These are phyloP conservation scores for Caenorhabditis imperialis DNA, from an alignment of 2,888 invertebrate genomes.

Conservation along the genomic window DNA sequence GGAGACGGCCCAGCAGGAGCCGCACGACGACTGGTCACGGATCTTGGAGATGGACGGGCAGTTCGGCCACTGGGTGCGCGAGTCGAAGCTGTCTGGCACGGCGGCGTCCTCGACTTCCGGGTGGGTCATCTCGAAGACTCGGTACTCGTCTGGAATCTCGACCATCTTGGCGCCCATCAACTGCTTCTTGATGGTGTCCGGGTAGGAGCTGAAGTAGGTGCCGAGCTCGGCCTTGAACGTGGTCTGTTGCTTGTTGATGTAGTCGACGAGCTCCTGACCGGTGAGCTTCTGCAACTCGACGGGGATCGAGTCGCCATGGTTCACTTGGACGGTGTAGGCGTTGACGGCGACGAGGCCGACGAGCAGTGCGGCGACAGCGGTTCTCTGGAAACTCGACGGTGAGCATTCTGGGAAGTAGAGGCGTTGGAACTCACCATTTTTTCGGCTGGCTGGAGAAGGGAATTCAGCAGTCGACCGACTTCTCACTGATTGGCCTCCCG, in stretches of 20 bases:
- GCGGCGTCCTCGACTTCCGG: constrained; percentile 54
- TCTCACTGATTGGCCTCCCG: constrained; percentile 2
- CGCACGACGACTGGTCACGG: constrained; percentile 68
- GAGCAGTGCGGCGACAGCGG: constrained; percentile 38
- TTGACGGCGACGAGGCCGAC: constrained; percentile 38
- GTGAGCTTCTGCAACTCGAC: constrained; percentile 53
- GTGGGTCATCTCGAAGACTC: constrained; percentile 54
- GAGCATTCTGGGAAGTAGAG: neutral
- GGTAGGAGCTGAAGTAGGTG: constrained; percentile 54
- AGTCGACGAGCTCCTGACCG: constrained; percentile 64
- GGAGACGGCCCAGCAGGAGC: constrained; percentile 86
- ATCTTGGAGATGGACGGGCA: constrained; percentile 80
- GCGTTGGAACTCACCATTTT: constrained; percentile 31
- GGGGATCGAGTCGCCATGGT: constrained; percentile 42
- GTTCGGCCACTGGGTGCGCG: constrained; percentile 63
- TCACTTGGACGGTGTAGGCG: constrained; percentile 42
- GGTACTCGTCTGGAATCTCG: constrained; percentile 58
- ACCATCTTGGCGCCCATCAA: constrained; percentile 66
- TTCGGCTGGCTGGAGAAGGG: constrained; percentile 32
- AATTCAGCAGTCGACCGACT: constrained; percentile 46
- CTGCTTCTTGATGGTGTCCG: constrained; percentile 55
- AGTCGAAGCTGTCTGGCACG: constrained; percentile 65
- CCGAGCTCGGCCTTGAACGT: constrained; percentile 57
- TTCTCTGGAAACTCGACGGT: constrained; percentile 29
- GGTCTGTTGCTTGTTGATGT: constrained; percentile 61